These are phyloP conservation scores for Strigamia transsilvanica DNA, from an alignment of 2,888 invertebrate genomes.

Conservation along the genomic window DNA sequence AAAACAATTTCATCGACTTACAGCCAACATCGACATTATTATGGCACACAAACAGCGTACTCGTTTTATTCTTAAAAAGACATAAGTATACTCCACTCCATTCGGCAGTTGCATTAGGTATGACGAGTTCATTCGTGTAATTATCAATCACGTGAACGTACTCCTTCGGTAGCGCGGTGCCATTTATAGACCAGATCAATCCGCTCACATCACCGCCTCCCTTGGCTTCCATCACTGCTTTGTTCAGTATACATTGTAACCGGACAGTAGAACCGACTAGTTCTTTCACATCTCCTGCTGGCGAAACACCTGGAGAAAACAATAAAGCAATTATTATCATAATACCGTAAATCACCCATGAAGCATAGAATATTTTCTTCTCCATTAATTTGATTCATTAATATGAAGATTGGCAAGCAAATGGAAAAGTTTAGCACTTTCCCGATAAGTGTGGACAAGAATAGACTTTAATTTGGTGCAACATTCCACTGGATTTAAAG, in stretches of 20 bases:
- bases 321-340: constrained; percentile 11
- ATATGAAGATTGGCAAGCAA: background rate
- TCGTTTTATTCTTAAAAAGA: background rate
- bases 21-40: constrained; percentile 29
- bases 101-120: constrained; percentile 6
- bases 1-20: constrained; percentile 20
- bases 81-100: background rate
- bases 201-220: background rate
- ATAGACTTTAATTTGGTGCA: background rate
- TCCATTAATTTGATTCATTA: no score
- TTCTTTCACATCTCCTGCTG: constrained; percentile 41
- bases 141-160: constrained; percentile 13
- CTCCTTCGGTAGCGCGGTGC: background rate
- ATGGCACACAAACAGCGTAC: constrained; percentile 3
- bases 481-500: no score
- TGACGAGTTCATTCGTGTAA: background rate
- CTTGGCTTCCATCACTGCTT: background rate
- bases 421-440: constrained; percentile 11
- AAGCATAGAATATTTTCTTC: background rate
- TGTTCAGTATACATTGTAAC: constrained; percentile 16
- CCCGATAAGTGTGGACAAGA: background rate
- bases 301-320: constrained; percentile 20
- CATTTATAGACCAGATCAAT: constrained; percentile 35
- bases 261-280: constrained; percentile 1
- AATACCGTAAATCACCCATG: background rate